These are phyloP conservation scores for Motacilla alba DNA, from an alignment of 2,113 vertebrate species.

Conservation along the genomic window DNA sequence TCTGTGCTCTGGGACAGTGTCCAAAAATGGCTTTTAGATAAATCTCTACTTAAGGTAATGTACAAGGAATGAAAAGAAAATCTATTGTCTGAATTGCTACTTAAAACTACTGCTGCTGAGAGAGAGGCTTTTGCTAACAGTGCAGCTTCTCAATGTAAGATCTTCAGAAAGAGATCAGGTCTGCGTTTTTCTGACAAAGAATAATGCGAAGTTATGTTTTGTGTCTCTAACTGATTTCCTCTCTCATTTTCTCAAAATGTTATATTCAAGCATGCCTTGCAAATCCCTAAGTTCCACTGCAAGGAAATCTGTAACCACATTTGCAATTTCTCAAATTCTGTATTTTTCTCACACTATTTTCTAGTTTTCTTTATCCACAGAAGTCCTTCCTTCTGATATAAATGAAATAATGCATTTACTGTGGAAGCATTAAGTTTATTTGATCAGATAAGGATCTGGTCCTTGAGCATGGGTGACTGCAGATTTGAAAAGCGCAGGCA, in stretches of 20 bases:
- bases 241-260: background rate
- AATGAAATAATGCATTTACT: background rate
- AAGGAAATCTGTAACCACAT: background rate
- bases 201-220: background rate
- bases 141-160: background rate
- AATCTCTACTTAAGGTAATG: background rate
- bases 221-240: background rate
- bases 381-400: background rate
- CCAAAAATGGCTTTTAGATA: background rate
- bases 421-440: background rate
- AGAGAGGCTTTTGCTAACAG: background rate
- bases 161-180: background rate
- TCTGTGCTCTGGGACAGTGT: background rate
- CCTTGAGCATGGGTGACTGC: accelerated
- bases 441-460: background rate
- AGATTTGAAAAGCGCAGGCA: background rate
- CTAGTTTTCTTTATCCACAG: background rate
- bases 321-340: background rate
- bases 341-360: accelerated
- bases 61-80: background rate
- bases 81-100: background rate
- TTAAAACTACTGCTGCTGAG: background rate
- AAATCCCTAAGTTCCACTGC: background rate
- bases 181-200: background rate
- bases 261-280: background rate